These are phyloP conservation scores for Nasonovia ribisnigri DNA, from an alignment of 2,888 invertebrate genomes.

Conservation along the genomic window DNA sequence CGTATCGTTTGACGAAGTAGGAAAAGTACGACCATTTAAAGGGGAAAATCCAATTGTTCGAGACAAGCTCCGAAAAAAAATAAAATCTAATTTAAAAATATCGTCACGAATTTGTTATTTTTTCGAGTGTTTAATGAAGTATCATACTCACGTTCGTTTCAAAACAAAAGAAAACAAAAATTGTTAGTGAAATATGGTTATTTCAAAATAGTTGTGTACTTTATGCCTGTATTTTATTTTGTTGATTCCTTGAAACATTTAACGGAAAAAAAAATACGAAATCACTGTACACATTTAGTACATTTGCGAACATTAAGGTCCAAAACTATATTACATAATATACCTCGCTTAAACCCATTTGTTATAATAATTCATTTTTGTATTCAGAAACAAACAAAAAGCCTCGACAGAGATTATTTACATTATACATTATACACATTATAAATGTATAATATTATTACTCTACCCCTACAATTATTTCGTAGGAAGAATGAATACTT, in stretches of 20 bases:
- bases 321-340: background rate
- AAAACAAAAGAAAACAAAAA: constrained; percentile 29
- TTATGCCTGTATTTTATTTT: constrained; percentile 12
- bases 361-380: constrained; percentile 9
- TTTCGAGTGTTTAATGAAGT: constrained; percentile 55
- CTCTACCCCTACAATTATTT: background rate
- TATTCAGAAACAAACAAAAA: background rate
- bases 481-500: background rate
- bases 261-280: background rate
- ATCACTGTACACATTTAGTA: background rate
- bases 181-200: constrained; percentile 20
- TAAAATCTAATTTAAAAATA: constrained; percentile 54
- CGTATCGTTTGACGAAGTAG: constrained; percentile 40
- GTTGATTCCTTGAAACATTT: background rate
- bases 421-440: background rate
- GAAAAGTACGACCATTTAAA: constrained; percentile 49
- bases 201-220: constrained; percentile 17
- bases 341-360: background rate
- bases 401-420: background rate
- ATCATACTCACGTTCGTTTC: constrained; percentile 43
- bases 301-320: background rate
- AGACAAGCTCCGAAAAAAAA: background rate
- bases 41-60: constrained; percentile 42
- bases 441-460: background rate
- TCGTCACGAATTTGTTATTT: constrained; percentile 55